Percentiles rank a stretch among this genome's conserved stretches.
phyloP scores from a whole-genome alignment of 2,113 vertebrate genomes.

The Meleagris gallopavo region DNA sequence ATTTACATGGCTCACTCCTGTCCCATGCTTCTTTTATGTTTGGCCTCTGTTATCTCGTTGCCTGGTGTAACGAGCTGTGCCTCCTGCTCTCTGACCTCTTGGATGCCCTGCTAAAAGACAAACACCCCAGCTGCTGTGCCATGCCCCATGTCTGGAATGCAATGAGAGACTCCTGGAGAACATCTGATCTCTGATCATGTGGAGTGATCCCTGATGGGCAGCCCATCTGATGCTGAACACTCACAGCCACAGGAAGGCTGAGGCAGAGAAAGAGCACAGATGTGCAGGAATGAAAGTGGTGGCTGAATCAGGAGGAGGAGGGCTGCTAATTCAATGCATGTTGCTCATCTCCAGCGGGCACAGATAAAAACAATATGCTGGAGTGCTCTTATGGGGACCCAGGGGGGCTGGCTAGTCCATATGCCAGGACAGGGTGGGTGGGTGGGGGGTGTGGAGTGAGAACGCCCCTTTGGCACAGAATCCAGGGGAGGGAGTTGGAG shows the following conservation, averaged over 20 bases:
- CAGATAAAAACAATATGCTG: slow-evolving; percentile 5
- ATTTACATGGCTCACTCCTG: background rate
- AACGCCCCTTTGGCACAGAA: slow-evolving; percentile 38
- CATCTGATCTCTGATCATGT: background rate
- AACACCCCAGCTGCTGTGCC: background rate
- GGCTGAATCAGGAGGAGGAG: background rate
- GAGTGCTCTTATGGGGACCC: fast-evolving
- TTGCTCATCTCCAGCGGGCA: fast-evolving
- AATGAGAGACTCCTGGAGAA: background rate
- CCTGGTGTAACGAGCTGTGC: fast-evolving
- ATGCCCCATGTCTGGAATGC: background rate
- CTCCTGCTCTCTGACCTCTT: background rate
- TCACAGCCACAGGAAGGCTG: fast-evolving
- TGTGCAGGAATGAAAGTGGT: background rate
- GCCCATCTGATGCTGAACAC: background rate
- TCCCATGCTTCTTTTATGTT: background rate
- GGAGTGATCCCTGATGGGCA: fast-evolving
- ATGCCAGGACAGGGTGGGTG: background rate
- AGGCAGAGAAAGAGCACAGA: fast-evolving
- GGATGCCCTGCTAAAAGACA: background rate
- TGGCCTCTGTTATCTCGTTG: background rate
- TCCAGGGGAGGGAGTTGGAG: slow-evolving; percentile 18
- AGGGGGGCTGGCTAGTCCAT: fast-evolving
- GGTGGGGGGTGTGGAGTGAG: slow-evolving; percentile 31
- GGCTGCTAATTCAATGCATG: slow-evolving; percentile 16